These are phyloP conservation scores for Peucedramus taeniatus DNA, from an alignment of 2,113 vertebrate genomes.

Conservation along the genomic window DNA sequence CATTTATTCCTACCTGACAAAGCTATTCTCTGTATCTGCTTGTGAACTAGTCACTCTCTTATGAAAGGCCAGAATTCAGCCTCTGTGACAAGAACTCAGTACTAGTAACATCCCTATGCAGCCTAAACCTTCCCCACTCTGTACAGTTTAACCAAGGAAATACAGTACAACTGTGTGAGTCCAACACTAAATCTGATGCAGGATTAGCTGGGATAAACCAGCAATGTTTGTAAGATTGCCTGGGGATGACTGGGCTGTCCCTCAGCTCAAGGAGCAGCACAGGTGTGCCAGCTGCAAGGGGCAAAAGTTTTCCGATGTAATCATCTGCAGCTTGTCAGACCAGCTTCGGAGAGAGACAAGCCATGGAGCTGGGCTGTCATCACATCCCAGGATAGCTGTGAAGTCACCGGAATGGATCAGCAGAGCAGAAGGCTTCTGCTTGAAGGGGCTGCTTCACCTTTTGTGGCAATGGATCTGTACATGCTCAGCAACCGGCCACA, in stretches of 20 bases:
- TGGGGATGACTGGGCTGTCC: neutral
- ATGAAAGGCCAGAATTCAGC: neutral
- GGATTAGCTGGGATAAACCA: neutral
- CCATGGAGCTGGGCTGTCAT: neutral
- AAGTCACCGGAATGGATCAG: neutral
- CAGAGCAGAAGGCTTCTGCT: neutral
- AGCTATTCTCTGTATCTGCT: neutral
- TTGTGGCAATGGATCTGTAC: neutral
- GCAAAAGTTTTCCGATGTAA: neutral
- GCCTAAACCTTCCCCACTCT: neutral
- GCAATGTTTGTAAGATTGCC: neutral
- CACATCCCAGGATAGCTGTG: slow-evolving; percentile 34
- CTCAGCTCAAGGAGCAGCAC: neutral
- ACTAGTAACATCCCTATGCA: neutral
- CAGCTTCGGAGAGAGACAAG: neutral
- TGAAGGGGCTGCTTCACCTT: neutral
- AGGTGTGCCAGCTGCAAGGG: neutral
- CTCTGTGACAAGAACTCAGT: neutral
- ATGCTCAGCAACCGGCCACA: neutral
- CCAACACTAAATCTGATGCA: neutral
- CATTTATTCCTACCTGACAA: neutral
- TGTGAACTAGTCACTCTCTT: neutral
- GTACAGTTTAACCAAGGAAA: neutral
- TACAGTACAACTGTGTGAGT: neutral
- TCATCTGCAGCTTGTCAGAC: neutral